Evolutionary conservation across 2,797 vertebrate species (phyloP).

Genomic region (Molossus alvarezi): DNA sequence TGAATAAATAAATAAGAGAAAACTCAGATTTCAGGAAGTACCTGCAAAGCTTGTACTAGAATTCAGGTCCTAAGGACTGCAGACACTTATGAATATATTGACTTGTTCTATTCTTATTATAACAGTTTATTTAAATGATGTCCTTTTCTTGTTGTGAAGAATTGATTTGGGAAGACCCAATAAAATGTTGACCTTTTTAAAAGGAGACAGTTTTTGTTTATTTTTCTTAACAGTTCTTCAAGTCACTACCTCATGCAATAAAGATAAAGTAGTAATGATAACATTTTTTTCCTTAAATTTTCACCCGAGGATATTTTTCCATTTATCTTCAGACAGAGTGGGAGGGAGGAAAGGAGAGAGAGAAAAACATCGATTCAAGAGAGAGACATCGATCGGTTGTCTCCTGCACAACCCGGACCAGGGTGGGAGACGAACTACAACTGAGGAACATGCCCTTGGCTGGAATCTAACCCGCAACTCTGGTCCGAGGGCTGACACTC

Average conservation of each 20-base stretch:
- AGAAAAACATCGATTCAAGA: background rate
- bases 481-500: too few species aligned
- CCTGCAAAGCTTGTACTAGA: constrained; percentile 23
- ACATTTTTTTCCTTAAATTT: background rate
- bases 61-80: background rate
- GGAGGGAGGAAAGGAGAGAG: background rate
- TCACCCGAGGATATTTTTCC: too few species aligned
- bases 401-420: too few species aligned
- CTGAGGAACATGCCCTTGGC: too few species aligned
- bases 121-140: constrained; percentile 67
- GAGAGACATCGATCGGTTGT: too few species aligned
- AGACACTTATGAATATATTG: constrained; percentile 60
- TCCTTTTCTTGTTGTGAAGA: constrained; percentile 69
- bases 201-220: background rate
- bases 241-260: background rate
- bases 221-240: background rate
- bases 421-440: too few species aligned
- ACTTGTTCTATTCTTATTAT: constrained; percentile 56
- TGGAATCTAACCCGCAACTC: too few species aligned
- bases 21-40: constrained; percentile 36
- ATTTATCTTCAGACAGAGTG: too few species aligned
- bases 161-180: constrained; percentile 72
- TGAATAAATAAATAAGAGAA: background rate
- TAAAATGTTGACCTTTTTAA: constrained; percentile 76
- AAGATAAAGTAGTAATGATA: constrained; percentile 2